Percentiles rank a stretch among this genome's conserved stretches.
phyloP scores from a whole-genome alignment of 2,888 invertebrate genomes.

The Noctua pronuba region DNA sequence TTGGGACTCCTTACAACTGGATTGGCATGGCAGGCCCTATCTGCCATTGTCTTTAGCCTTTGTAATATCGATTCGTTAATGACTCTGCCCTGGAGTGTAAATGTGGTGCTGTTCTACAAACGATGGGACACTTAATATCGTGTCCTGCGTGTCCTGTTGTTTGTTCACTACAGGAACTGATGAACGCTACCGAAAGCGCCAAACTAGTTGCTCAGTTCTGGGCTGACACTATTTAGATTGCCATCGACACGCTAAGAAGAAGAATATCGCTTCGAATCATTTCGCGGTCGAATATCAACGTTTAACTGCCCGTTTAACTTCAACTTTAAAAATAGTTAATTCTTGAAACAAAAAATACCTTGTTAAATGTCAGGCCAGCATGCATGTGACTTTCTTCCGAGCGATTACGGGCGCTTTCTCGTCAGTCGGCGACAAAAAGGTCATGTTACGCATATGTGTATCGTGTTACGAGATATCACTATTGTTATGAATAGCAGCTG shows the following conservation, averaged over 20 bases:
- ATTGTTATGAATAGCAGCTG: slow-evolving; percentile 33
- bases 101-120: too few species aligned
- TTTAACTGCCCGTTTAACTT: neutral
- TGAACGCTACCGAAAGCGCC: too few species aligned
- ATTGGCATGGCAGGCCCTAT: neutral
- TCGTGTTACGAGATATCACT: slow-evolving; percentile 41
- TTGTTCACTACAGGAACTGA: too few species aligned
- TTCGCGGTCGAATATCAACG: neutral
- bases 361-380: slow-evolving; percentile 30
- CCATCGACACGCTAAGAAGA: too few species aligned
- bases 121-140: too few species aligned
- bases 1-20: too few species aligned
- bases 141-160: too few species aligned
- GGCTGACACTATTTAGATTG: too few species aligned
- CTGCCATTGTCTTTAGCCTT: neutral
- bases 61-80: too few species aligned
- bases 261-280: too few species aligned
- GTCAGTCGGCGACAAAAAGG: slow-evolving; percentile 46
- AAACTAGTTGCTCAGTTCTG: too few species aligned
- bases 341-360: slow-evolving; percentile 12
- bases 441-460: slow-evolving; percentile 29
- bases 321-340: neutral
- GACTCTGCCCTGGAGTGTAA: too few species aligned
- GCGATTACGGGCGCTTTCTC: slow-evolving; percentile 49
- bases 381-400: slow-evolving; percentile 41